Base-by-base conservation (phyloP, 2,113 vertebrate genomes). In the Zosterops pallidus region DNA sequence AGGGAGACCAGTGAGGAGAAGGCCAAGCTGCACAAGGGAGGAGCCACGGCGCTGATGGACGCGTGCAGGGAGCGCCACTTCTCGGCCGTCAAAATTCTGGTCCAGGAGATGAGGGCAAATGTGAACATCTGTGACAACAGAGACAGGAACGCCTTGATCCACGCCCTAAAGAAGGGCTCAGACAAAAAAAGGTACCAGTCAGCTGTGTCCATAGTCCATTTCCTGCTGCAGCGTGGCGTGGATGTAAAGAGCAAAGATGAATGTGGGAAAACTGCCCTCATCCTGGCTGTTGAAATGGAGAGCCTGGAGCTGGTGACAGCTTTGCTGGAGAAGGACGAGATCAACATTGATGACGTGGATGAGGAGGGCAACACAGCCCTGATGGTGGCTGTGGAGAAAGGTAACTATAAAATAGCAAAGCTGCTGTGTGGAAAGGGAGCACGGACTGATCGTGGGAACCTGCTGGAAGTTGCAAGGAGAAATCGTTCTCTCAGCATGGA, bases 21-120 rank as follows among this genome's bases (percentile, higher is more conserved):
- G 31, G 31, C 9, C 26, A 86, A 35, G 44, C 57, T 98, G 22
- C 59, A 50, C 39, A 96, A 95, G 83, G 98, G 98, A 39, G 98
- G 98, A 4, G 92, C 19, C 7, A 98, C 98, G 3, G 98, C 97
- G 0, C 92, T 98, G 63, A 98, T 98, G 96, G 97, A 97, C 31
- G 98, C 98, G 17, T 98, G 97, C 7, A 33, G 14, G 33, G 0
- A 42, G 0, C 39, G 96, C 21, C 64, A 50, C 13, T 2, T 89
- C 7, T 81, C 57, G 0, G 22, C 20, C 3, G 25, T 97, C 70
- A 35, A 72, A 57, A 28, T 78, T 44, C 96, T 98, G 31, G 84
- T 98, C 2, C 18, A 88, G 4, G 92, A 98, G 44, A 97, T 98
- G 98, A 11, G 35, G 14, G 97, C 98, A 14, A 96, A 97, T 1